These are phyloP conservation scores for Argya squamiceps DNA, from an alignment of 2,797 vertebrate genomes.

Conservation along the genomic window DNA sequence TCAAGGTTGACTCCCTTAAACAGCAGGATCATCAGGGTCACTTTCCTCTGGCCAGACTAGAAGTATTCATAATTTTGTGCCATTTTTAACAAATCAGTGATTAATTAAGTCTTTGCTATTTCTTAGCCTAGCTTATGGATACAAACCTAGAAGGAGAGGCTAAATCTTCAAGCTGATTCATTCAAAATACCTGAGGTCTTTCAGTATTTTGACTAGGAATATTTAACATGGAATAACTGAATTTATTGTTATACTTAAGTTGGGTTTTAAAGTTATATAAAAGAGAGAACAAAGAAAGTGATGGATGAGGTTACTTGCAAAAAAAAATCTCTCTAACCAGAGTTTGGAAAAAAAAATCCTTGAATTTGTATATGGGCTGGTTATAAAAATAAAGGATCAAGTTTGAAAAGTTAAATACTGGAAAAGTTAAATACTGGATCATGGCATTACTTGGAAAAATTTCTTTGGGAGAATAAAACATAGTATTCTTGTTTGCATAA, in stretches of 20 bases:
- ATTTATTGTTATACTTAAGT: not conserved
- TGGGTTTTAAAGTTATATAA: not conserved
- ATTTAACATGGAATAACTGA: not conserved
- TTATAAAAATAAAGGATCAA: not conserved
- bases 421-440: not conserved
- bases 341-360: not conserved
- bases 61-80: not conserved
- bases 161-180: not conserved
- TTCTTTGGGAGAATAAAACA: not conserved
- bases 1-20: not conserved
- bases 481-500: not conserved
- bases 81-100: not conserved
- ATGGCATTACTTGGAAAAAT: not conserved
- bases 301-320: not conserved
- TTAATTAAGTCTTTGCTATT: not conserved
- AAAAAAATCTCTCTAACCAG: not conserved
- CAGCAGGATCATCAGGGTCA: not conserved
- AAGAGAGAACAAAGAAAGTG: not conserved
- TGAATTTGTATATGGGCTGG: not conserved
- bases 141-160: not conserved
- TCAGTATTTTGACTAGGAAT: not conserved
- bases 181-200: not conserved
- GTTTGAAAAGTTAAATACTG: not conserved
- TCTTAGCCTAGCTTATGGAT: not conserved
- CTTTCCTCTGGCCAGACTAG: not conserved